Conservation (phyloP, 2,888 invertebrate species). For the Drosophila mercatorum region DNA sequence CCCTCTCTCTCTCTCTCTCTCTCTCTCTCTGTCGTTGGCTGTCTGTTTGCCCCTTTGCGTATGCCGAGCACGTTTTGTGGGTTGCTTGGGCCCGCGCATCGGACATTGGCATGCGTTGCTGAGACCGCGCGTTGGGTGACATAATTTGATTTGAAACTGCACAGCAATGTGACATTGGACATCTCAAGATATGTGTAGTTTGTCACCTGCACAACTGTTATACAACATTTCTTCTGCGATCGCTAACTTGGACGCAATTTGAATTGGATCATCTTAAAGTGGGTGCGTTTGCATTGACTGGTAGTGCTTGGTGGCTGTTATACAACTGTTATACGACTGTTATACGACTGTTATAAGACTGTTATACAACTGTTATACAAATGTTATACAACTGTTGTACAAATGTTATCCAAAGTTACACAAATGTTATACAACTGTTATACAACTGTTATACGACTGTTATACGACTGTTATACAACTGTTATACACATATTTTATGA, state of each 20-base stretch:
- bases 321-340: not conserved
- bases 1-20: slow-evolving; percentile 1
- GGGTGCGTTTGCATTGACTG: too few relatives aligned
- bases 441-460: not conserved
- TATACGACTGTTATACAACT: slow-evolving; percentile 25
- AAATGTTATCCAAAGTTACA: not conserved
- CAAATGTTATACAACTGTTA: slow-evolving; percentile 2
- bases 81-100: slow-evolving; percentile 37
- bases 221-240: slow-evolving; percentile 7
- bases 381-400: not conserved
- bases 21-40: not conserved
- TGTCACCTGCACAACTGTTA: slow-evolving; percentile 31
- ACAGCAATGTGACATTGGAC: slow-evolving; percentile 15
- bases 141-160: slow-evolving; percentile 44
- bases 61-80: slow-evolving; percentile 70
- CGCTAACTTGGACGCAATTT: not conserved
- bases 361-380: slow-evolving; percentile 24
- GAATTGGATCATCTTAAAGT: not conserved
- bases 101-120: slow-evolving; percentile 54
- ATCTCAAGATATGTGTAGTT: slow-evolving; percentile 17
- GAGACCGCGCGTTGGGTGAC: slow-evolving; percentile 33
- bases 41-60: slow-evolving; percentile 23
- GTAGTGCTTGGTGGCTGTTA: not conserved
- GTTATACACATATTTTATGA: not conserved
- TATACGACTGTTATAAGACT: not conserved